Evolutionary conservation across 1,140 invertebrate species (phyloP).

Genomic region (Phortica variegata): DNA sequence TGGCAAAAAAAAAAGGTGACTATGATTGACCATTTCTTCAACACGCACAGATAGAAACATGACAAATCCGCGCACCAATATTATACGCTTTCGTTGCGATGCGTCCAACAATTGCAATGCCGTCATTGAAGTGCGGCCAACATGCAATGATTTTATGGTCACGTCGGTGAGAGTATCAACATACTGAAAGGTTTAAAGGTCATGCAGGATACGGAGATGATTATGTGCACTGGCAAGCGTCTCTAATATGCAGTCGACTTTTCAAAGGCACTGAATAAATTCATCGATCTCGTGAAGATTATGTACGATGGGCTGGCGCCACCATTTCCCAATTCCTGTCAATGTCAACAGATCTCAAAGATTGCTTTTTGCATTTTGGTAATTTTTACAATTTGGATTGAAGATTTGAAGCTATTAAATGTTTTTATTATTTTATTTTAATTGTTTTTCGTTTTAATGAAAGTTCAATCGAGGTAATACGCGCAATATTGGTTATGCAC

Average conservation of each 20-base stretch:
- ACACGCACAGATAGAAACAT: too few species aligned
- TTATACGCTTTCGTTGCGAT: conserved; percentile 65
- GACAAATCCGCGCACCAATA: conserved; percentile 69
- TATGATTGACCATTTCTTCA: too few species aligned
- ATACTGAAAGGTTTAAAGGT: conserved; percentile 76
- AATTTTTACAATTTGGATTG: conserved; percentile 59
- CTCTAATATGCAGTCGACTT: conserved; percentile 66
- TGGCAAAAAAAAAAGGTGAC: too few species aligned
- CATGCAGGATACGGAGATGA: conserved; percentile 72
- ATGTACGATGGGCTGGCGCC: conserved; percentile 71
- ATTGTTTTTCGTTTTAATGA: not conserved
- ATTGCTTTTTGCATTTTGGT: conserved; percentile 70
- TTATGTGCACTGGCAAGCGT: conserved; percentile 67
- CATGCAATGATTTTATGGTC: conserved; percentile 70
- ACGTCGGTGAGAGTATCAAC: conserved; percentile 69
- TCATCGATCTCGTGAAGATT: conserved; percentile 69
- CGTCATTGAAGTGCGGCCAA: conserved; percentile 64
- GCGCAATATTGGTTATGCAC: conserved; percentile 23
- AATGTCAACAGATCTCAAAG: conserved; percentile 78
- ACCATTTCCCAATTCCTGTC: conserved; percentile 78
- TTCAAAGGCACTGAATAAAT: conserved; percentile 67
- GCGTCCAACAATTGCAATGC: conserved; percentile 63
- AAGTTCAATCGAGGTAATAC: not conserved
- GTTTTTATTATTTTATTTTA: not conserved
- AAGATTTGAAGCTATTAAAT: not conserved